Evolutionary conservation across 2,797 vertebrate genomes (phyloP), one percentile per base, ranked within the genome.

Genomic region (Lateolabrax maculatus): DNA sequence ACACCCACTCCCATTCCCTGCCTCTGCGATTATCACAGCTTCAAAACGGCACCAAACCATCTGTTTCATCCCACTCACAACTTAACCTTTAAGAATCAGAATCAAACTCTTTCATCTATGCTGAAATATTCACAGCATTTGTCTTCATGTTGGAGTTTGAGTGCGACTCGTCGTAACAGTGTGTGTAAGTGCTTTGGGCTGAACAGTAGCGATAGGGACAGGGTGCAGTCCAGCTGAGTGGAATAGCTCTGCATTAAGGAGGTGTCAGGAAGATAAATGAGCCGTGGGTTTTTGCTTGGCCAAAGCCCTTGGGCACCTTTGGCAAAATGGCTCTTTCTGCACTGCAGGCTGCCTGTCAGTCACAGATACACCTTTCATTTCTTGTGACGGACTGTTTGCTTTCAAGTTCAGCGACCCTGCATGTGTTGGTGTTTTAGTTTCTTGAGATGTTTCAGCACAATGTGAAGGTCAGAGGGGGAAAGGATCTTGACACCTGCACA

Each of bases 191-290:
- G 62, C 8, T 34, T 31, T 31, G 21, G 60, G 44, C 15, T 81
- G 81, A 72, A 67, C 60, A 71, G 57, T 34, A 61, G 71, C 6
- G 21, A 51, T 61, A 37, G 34, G 65, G 68, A 75, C 82, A 43
- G 15, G 69, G 58, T 3, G 53, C 74, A 62, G 78, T 83, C 89
- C 83, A 84, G 86, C 80, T 77, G 90, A 93, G 91, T 90, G 91
- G 87, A 93, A 94, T 89, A 94, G 87, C 81, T 73, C 85, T 87
- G 90, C 88, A 87, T 94, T 93, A 93, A 81, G 77, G 87, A 83
- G 83, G 87, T 94, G 94, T 94, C 93, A 92, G 84, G 87, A 95
- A 93, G 94, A 95, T 84, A 90, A 93, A 95, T 90, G 90, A 90
- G 80, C 86, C 19, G 21, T 63, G 84, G 76, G 71, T 77, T 89